Evolutionary conservation across 2,888 invertebrate genomes (phyloP), one percentile per base, ranked within the genome.

Genomic region (Phania funesta): DNA sequence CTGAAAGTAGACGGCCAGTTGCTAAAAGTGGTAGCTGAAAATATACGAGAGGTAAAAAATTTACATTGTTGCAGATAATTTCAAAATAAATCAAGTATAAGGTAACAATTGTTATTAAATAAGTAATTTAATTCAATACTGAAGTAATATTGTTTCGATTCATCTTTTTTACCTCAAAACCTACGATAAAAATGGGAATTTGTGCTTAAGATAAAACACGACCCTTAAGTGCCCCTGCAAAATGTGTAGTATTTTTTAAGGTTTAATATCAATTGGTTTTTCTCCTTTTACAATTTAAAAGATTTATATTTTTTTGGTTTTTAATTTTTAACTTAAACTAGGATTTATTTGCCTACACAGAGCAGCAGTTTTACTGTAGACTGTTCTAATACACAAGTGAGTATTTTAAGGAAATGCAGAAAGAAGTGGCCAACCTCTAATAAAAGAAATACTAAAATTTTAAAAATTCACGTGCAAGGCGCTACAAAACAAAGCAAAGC

Each of bases 1-100:
- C 50, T 54, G 35, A 44, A 52, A 62, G 9, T 16, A 60, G 44
- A 18, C 7, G 22, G 41, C 26, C 16, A n/a, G 26, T 24, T 44
- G 5, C 13, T 41, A 29, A 41, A 29, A 2, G 1, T 62, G 26
- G 6, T 52, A 44, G 44, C 73, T 73, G 62, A 9, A 74, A 74
- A 38, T 32, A 32, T 5, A 71, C 2, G 9, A 41, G 20, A 35
- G 32, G 0, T 44, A 35, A 26, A n/a, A n/a, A n/a, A n/a, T n/a
- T n/a, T n/a, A 9, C 0, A 35, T n/a, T 74, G 18, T 64, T 73
- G 41, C 20, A 41, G 50, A 50, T 71, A 41, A 20, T 3, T 52
- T 3, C 38, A 38, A 38, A 38, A 48, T 62, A 7, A 9, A 52
- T 26, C 6, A 24, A 13, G 24, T n/a, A 38, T 70, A 35, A 16